Base-by-base conservation (phyloP, 2,113 vertebrate genomes). In the Isichthys henryi region DNA sequence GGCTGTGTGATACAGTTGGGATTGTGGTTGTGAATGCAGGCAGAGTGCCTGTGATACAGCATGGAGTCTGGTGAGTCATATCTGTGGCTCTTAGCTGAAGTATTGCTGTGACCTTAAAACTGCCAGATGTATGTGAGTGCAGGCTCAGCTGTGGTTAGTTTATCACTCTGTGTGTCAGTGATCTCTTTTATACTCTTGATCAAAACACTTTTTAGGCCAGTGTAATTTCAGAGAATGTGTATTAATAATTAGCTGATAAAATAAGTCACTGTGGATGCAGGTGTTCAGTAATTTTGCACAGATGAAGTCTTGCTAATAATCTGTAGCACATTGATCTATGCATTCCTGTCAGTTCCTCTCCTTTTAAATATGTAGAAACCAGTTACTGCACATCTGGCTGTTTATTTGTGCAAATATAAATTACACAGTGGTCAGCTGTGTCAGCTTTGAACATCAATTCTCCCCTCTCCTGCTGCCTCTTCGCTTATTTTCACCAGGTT, bases 181-280 rank as follows among this genome's bases (percentile, higher is more conserved):
- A 21, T 84, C 19, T 48, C 21, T 87, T 87, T 87, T 53, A 56
- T 87, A 53, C 85, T 87, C 11, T 53, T 39, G 49, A 87, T 87
- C 48, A 53, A 87, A 53, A 53, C 5, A 2, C 19, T 80, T 80
- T 80, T 80, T 80, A 80, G 35, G 74, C 74, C 74, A 80, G 27
- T 53, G 85, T 56, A 87, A 53, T 19, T 87, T 39, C 13, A 52
- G 11, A 49, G 50, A 53, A 53, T 86, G 13, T 53, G 49, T 35
- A 53, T 53, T 35, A 52, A 50, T 92, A 92, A 93, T 91, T 94
- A 91, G 93, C 93, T 90, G 94, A 93, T 94, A 93, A 93, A 94
- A 92, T 91, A 91, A 94, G 91, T 93, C 89, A 88, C 89, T 56
- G 35, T 2, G 50, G 17, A 89, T 48, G 50, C 85, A 56, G 85